Base-by-base conservation (phyloP, 2,113 vertebrate genomes). In the Otocyon megalotis region DNA sequence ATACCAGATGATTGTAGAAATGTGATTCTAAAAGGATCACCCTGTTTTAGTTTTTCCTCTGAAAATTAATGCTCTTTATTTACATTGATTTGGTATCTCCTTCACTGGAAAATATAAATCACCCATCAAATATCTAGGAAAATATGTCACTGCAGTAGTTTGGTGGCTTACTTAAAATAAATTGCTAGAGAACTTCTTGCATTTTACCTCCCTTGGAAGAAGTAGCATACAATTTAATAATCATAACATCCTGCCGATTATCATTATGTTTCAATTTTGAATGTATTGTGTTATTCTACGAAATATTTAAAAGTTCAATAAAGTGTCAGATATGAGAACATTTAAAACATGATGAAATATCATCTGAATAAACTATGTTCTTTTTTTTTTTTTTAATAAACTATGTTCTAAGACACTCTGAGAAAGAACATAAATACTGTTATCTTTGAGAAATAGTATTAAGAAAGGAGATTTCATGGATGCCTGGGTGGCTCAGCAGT, bases 71-170 rank as follows among this genome's bases (percentile, higher is more conserved):
- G 35, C 0, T 90, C 10, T 93, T 76, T 95, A 37, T 96, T 90
- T 77, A 81, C 90, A 71, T 82, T 96, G 89, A 88, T 82, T 97
- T 60, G n/a, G 8, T 77, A 80, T 35, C 13, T 53, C 54, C 17
- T 96, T 90, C 71, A 77, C 81, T 95, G 79, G 63, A 97, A 96
- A 63, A 90, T 88, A 60, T 48, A 92, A 92, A 77, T 76, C 76
- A 82, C 22, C 26, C 53, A 63, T 62, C 74, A 90, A 81, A 94
- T 74, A 35, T 86, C 72, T 95, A 96, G 65, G 54, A 71, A 48
- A 90, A 26, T 19, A 50, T 62, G 26, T 16, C n/a, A 62, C 8
- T 90, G 24, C 54, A 81, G 2, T 35, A 48, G 3, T 84, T 48
- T 48, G n/a, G 37, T 22, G 17, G 32, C 50, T 26, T 4, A 80